phyloP scores from a whole-genome alignment of 1,140 invertebrate species.

The Drosophila athabasca region DNA sequence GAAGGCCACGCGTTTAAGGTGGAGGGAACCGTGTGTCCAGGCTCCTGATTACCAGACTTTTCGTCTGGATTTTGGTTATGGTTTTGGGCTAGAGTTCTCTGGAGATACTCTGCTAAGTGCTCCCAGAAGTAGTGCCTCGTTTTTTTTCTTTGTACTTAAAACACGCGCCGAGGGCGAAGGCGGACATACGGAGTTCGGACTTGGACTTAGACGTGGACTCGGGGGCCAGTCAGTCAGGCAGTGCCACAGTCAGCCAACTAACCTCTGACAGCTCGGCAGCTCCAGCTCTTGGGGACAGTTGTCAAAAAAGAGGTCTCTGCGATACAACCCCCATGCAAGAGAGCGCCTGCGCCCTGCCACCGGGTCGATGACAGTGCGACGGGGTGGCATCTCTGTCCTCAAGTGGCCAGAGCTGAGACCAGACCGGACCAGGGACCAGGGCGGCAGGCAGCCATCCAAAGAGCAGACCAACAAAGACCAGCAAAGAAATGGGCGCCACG shows the following conservation, averaged over 20 bases:
- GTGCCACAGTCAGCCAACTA: conserved; percentile 54
- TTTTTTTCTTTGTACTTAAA: conserved; percentile 13
- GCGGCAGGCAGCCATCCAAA: background rate
- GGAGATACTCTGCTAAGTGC: too few relatives aligned
- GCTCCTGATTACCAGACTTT: too few relatives aligned
- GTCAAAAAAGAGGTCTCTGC: background rate
- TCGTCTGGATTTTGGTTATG: too few relatives aligned
- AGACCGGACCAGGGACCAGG: background rate
- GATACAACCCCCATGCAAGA: conserved; percentile 7
- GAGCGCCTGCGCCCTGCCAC: conserved; percentile 43
- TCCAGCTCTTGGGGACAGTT: conserved; percentile 1
- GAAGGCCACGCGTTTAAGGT: too few relatives aligned
- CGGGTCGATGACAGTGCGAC: conserved; percentile 40
- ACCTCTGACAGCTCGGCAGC: conserved; percentile 19
- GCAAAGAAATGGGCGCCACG: conserved; percentile 60
- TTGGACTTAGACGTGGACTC: conserved; percentile 4
- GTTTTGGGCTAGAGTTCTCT: too few relatives aligned
- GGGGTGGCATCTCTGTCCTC: conserved; percentile 23
- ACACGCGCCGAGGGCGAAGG: conserved; percentile 25
- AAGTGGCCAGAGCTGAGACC: conserved; percentile 15
- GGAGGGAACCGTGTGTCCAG: too few relatives aligned
- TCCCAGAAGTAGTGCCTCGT: too few relatives aligned
- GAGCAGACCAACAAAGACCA: background rate
- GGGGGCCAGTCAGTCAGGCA: conserved; percentile 31
- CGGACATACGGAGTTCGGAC: conserved; percentile 1